Conservation (phyloP, 64 coral and sea anemone genomes). For the Catalaphyllia jardinei region DNA sequence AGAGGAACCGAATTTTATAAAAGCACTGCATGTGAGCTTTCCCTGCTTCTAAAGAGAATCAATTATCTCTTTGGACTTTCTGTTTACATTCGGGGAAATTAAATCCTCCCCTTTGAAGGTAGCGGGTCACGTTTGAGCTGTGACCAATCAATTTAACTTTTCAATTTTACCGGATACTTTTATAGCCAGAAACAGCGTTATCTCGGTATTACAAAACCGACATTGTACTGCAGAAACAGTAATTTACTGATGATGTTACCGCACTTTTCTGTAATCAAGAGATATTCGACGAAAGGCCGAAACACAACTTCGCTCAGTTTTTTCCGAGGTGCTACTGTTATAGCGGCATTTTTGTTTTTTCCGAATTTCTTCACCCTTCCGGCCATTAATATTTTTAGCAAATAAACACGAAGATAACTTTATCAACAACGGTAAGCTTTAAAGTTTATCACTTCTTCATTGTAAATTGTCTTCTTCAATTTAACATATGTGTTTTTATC, state of each 20-base stretch:
- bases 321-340: not conserved
- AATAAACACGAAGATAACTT: not conserved
- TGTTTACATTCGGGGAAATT: not conserved
- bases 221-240: not conserved
- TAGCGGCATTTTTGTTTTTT: not conserved
- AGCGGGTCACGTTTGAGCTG: not conserved
- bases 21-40: not conserved
- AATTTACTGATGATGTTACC: not conserved
- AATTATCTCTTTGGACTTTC: not conserved
- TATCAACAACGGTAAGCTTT: not conserved
- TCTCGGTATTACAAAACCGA: not conserved
- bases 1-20: not conserved
- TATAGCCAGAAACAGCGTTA: not conserved
- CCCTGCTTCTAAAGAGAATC: not conserved
- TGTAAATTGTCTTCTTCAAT: not conserved
- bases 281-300: not conserved
- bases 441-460: not conserved
- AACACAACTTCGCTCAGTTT: not conserved
- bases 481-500: not conserved
- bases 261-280: not conserved
- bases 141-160: conserved; percentile 31
- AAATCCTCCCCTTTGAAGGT: not conserved
- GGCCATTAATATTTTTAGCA: not conserved
- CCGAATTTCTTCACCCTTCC: not conserved
- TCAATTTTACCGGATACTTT: conserved; percentile 36